Evolutionary conservation across 1,140 invertebrate species (phyloP), one percentile per base, ranked within the genome.

Genomic region (Drosophila sulfurigaster): DNA sequence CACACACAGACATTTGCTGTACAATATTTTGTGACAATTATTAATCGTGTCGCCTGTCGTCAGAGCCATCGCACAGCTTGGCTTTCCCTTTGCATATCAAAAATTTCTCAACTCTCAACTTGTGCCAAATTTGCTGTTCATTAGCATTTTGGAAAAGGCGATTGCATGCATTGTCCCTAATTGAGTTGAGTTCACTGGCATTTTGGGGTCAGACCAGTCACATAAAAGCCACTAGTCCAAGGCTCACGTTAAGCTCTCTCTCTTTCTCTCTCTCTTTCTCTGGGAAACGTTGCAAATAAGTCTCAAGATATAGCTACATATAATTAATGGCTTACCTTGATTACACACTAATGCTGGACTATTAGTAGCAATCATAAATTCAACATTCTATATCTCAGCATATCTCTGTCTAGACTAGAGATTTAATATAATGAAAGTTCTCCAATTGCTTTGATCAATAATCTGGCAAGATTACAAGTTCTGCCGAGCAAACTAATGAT

Each of bases 31-130:
- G 65, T 77, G 82, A 87, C 83, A 87, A 83, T 87, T 87, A 87
- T 87, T 88, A 87, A 87, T 87, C 66, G 68, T 88, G 79, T 74
- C 58, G 79, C 25, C 59, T 87, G 81, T 78, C 75, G 51, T 77
- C 73, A 13, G 43, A 11, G 13, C 15, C 41, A 28, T 59, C 65
- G 7, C 49, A 45, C 15, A 71, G 43, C 68, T 71, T 65, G 56
- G 11, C 48, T 46, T 52, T 64, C 30, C 48, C 25, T 51, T 57
- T 52, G 8, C 49, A 51, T 32, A 45, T 64, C 51, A 57, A 58
- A 66, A 69, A 74, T 54, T 28, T 51, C 20, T 25, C 5, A 57
- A 56, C 51, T 32, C n/a, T 32, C 41, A n/a, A 35, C 28, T 72
- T 45, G 25, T 43, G 49, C 66, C 45, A 65, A 46, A 58, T 46